Base-by-base conservation (phyloP, 2,113 vertebrate genomes). In the Sarotherodon lohbergeri region DNA sequence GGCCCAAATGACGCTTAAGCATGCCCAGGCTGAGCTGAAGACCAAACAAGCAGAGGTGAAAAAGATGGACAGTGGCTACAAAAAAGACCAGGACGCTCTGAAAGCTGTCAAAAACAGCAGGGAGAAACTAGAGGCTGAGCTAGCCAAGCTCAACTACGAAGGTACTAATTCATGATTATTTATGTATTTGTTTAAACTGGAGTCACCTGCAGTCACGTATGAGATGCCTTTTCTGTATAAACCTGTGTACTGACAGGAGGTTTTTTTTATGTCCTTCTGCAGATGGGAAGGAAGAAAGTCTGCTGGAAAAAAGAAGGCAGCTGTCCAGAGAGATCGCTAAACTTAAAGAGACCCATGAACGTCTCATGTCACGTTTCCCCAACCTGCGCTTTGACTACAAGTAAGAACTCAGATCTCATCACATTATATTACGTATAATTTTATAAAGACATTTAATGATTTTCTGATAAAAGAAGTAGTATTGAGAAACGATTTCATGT, bases 1-100 rank as follows among this genome's bases (percentile, higher is more conserved):
- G 99, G 97, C 97, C 83, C 96, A 98, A 86, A 98, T 99, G 97
- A 99, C 98, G 48, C 86, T 99, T 94, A 97, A 96, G 83, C 97
- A 98, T 56, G 95, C 97, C n/a, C 96, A 97, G 79, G 90, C 98
- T 61, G 98, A 99, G 88, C 92, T 99, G 80, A 98, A 99, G 91
- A 95, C 92, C 81, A 99, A 98, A 92, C 96, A 98, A 93, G 92
- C 96, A 6, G 97, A 98, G 95, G 96, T 98, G 71, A 98, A 97
- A 92, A 98, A 98, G 83, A 96, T 98, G 97, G 98, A 99, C 59
- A 56, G 89, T 55, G 96, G 97, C 19, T 99, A 98, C 92, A 97
- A 97, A 91, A 97, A 98, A 82, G 97, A 98, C 83, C 94, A 95
- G 89, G 97, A 97, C 57, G 84, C 93, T 14, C 91, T 98, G 86